Evolutionary conservation across 2,888 invertebrate genomes (phyloP).

Genomic region (Nemotelus pantherinus): DNA sequence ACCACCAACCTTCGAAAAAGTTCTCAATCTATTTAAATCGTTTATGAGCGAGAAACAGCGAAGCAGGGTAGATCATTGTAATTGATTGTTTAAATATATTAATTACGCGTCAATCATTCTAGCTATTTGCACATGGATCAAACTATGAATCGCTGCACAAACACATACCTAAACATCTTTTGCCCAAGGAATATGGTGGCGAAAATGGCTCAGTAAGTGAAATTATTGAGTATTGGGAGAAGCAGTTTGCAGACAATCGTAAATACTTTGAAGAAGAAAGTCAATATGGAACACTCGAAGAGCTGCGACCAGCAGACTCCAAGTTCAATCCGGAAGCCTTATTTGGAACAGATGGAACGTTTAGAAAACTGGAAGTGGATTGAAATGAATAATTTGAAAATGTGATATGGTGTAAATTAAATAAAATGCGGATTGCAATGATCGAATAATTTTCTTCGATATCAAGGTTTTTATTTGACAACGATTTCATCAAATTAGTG

Average conservation of each 20-base stretch:
- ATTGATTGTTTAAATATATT: not conserved
- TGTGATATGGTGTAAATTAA: not conserved
- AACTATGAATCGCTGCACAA: constrained; percentile 68
- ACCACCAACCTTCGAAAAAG: constrained; percentile 67
- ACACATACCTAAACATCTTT: constrained; percentile 68
- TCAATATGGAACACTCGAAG: constrained; percentile 57
- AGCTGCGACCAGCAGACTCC: constrained; percentile 54
- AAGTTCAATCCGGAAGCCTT: constrained; percentile 53
- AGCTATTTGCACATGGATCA: constrained; percentile 68
- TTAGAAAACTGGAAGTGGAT: constrained; percentile 59
- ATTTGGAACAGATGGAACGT: constrained; percentile 57
- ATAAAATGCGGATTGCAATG: no score
- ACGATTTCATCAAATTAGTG: no score
- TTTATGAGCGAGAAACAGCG: constrained; percentile 69
- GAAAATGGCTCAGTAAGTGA: constrained; percentile 65
- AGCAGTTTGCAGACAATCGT: constrained; percentile 52
- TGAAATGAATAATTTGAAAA: constrained; percentile 46
- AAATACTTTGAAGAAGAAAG: constrained; percentile 56
- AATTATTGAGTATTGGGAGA: constrained; percentile 53
- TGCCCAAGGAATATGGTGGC: constrained; percentile 75
- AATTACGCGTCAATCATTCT: constrained; percentile 48
- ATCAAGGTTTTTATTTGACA: no score
- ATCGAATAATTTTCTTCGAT: no score
- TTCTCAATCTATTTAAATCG: constrained; percentile 66
- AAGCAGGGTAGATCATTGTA: constrained; percentile 65